Percentiles rank a stretch among this genome's conserved stretches.
These are phyloP conservation scores for Littorina saxatilis DNA, from an alignment of 1,140 invertebrate species.

Conservation along the genomic window DNA sequence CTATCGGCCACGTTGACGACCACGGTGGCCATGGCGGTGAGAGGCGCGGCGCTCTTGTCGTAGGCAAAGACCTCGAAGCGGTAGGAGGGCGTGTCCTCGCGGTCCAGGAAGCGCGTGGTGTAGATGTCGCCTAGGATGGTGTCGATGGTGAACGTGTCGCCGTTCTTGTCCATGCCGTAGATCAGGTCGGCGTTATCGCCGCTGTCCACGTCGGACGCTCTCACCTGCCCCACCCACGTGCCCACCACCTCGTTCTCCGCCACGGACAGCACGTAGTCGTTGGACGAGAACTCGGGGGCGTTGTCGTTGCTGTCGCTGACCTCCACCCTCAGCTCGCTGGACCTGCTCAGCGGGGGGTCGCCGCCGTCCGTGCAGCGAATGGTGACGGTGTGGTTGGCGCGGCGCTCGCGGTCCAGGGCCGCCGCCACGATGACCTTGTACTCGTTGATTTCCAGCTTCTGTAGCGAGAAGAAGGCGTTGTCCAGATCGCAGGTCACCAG, in stretches of 20 bases:
- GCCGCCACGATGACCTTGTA: conserved; percentile 51
- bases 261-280: conserved; percentile 42
- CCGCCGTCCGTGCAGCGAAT: conserved; percentile 55
- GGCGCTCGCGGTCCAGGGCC: conserved; percentile 50
- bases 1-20: conserved; percentile 88
- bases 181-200: conserved; percentile 75
- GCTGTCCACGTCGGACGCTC: conserved; percentile 68
- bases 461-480: conserved; percentile 40
- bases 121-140: conserved; percentile 77
- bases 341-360: conserved; percentile 34
- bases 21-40: conserved; percentile 86
- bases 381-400: conserved; percentile 37
- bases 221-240: conserved; percentile 40
- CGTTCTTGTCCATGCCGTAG: conserved; percentile 52
- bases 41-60: conserved; percentile 84
- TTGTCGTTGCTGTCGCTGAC: conserved; percentile 60
- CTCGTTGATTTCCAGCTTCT: conserved; percentile 40
- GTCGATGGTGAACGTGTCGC: conserved; percentile 67
- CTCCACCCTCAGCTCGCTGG: conserved; percentile 39
- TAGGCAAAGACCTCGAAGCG: conserved; percentile 87
- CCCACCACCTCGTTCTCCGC: conserved; percentile 47
- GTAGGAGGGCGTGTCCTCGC: conserved; percentile 85
- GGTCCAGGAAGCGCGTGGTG: conserved; percentile 80
- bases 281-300: conserved; percentile 46
- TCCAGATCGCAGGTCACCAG: conserved; percentile 47